phyloP scores from a whole-genome alignment of 1,140 invertebrate genomes.

The Reticulitermes speratus region DNA sequence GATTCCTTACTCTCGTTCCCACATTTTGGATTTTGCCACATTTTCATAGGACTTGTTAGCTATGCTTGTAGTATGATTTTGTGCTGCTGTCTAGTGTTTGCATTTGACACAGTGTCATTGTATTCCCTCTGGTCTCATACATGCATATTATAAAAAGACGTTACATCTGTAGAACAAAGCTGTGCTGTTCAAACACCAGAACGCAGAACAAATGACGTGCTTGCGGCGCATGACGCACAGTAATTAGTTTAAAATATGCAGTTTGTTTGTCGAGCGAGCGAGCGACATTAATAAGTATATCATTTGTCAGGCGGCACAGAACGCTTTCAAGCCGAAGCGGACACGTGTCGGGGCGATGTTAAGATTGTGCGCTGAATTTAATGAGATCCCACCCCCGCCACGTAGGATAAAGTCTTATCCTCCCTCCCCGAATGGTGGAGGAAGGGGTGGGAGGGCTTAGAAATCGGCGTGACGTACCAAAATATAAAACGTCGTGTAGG shows the following conservation, averaged over 20 bases:
- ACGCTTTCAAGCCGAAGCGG: background rate
- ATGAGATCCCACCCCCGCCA: background rate
- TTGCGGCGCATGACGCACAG: background rate
- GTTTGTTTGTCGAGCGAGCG: background rate
- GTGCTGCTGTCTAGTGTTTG: too few species aligned
- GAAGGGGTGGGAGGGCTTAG: background rate
- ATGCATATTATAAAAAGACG: background rate
- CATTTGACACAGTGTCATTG: too few species aligned
- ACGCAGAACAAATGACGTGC: background rate
- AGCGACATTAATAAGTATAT: background rate
- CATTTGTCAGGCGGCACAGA: background rate
- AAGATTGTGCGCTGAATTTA: conserved; percentile 12
- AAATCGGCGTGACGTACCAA: background rate
- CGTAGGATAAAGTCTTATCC: background rate
- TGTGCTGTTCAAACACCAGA: background rate
- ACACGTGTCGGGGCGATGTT: background rate
- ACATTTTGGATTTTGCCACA: too few species aligned
- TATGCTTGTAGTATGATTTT: too few species aligned
- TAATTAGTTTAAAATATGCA: conserved; percentile 15
- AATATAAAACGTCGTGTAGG: background rate
- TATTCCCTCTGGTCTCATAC: too few species aligned
- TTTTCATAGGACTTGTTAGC: too few species aligned
- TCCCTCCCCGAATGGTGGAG: background rate
- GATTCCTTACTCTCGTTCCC: too few species aligned
- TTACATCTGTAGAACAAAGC: background rate